Conservation (phyloP, 2,888 invertebrate species). For the Bruchidius siliquastri region DNA sequence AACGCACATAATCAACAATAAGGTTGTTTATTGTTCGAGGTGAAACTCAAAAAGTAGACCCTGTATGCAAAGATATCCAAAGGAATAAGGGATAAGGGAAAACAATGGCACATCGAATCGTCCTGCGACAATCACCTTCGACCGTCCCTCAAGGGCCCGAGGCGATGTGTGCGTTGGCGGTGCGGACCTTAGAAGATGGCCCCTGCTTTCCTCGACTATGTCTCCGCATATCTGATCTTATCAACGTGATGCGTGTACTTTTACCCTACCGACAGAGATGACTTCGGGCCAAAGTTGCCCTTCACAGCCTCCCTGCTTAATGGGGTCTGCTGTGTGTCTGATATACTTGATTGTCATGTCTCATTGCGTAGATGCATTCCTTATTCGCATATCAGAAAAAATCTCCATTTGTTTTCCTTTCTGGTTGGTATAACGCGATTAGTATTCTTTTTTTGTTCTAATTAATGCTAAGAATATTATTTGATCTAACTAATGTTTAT, state of each 20-base stretch:
- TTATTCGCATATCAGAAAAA: too few relatives aligned
- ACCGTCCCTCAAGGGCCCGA: not conserved
- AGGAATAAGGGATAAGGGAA: conserved; percentile 39
- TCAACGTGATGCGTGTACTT: not conserved
- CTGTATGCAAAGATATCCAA: conserved; percentile 25
- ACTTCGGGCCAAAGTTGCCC: not conserved
- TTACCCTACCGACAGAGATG: not conserved
- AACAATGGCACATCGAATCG: conserved; percentile 40
- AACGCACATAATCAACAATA: too few relatives aligned
- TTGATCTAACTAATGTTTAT: too few relatives aligned
- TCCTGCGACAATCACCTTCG: conserved; percentile 40
- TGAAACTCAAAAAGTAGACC: conserved; percentile 6
- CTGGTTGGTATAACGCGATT: too few relatives aligned
- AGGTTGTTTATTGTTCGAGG: not conserved
- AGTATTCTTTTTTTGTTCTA: too few relatives aligned
- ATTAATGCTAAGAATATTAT: too few relatives aligned
- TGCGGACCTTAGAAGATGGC: not conserved
- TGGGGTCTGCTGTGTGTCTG: not conserved
- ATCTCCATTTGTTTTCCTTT: too few relatives aligned
- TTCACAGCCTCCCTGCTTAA: not conserved
- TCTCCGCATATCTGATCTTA: not conserved
- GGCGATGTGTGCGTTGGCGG: not conserved
- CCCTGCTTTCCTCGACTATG: not conserved
- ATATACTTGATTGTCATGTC: not conserved
- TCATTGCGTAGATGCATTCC: not conserved